A percentile compares a stretch with the other conserved stretches of the same genome.
phyloP scores from a whole-genome alignment of 1,140 invertebrate species.

The Drosophila navojoa region DNA sequence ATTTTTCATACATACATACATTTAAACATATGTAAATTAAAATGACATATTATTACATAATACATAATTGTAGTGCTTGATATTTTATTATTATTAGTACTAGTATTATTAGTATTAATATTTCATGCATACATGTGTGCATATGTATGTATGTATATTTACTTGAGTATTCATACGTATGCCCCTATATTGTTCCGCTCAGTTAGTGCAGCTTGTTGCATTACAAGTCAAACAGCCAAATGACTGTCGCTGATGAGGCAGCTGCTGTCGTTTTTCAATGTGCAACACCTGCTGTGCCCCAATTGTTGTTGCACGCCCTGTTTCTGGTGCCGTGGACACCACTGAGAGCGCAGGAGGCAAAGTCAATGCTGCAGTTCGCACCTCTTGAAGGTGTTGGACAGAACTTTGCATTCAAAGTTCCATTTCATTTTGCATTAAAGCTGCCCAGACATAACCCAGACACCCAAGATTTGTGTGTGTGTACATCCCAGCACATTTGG shows the following conservation, averaged over 20 bases:
- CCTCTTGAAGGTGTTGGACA: not conserved
- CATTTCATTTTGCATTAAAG: not conserved
- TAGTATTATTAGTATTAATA: too few relatives aligned
- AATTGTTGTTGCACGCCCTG: constrained; percentile 7
- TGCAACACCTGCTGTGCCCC: constrained; percentile 35
- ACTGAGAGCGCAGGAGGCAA: too few relatives aligned
- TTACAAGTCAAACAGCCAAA: constrained; percentile 16
- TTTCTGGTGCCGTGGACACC: too few relatives aligned
- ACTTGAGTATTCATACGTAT: too few relatives aligned
- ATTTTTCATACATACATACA: too few relatives aligned
- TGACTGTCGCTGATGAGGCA: constrained; percentile 3
- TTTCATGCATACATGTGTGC: too few relatives aligned
- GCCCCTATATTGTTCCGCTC: not conserved
- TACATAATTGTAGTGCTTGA: too few relatives aligned
- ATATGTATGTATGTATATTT: not conserved
- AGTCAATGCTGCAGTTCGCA: not conserved
- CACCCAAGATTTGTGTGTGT: constrained; percentile 6
- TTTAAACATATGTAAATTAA: too few relatives aligned
- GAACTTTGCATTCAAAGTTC: too few relatives aligned
- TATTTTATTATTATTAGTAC: too few relatives aligned
- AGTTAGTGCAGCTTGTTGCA: not conserved
- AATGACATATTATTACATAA: too few relatives aligned
- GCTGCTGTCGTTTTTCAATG: constrained; percentile 6
- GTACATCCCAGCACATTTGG: constrained; percentile 7
- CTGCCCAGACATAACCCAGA: constrained; percentile 14